Evolutionary conservation across 2,113 vertebrate species (phyloP).

Genomic region (Ibidorhyncha struthersii): DNA sequence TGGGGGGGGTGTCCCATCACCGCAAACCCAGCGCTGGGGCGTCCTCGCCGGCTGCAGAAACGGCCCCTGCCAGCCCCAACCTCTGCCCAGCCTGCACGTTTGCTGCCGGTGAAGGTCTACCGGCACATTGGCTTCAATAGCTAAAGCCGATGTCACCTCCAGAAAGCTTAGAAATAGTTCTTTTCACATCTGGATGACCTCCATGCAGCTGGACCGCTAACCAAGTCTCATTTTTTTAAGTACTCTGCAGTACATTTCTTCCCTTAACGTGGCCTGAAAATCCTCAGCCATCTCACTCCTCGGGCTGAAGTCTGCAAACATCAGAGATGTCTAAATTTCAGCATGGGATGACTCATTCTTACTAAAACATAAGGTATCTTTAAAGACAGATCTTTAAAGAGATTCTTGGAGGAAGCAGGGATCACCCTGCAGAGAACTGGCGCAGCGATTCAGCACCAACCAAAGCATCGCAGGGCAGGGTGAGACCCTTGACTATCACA

Average conservation of each 20-base stretch:
- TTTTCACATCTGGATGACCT: background rate
- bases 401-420: background rate
- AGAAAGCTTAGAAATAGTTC: background rate
- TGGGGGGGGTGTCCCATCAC: background rate
- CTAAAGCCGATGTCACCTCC: fast-evolving
- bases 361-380: background rate
- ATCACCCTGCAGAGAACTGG: background rate
- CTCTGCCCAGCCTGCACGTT: background rate
- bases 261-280: background rate
- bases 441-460: background rate
- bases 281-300: background rate
- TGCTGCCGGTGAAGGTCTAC: fast-evolving
- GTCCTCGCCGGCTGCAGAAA: background rate
- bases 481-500: fast-evolving
- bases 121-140: fast-evolving
- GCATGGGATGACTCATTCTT: background rate
- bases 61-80: background rate
- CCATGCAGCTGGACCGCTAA: background rate
- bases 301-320: background rate
- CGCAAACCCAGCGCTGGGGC: background rate
- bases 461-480: background rate
- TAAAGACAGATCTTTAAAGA: background rate
- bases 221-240: background rate
- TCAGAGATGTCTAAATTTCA: background rate
- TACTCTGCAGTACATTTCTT: background rate